These are phyloP conservation scores for Boloria selene DNA, from an alignment of 2,888 invertebrate species.

Conservation along the genomic window DNA sequence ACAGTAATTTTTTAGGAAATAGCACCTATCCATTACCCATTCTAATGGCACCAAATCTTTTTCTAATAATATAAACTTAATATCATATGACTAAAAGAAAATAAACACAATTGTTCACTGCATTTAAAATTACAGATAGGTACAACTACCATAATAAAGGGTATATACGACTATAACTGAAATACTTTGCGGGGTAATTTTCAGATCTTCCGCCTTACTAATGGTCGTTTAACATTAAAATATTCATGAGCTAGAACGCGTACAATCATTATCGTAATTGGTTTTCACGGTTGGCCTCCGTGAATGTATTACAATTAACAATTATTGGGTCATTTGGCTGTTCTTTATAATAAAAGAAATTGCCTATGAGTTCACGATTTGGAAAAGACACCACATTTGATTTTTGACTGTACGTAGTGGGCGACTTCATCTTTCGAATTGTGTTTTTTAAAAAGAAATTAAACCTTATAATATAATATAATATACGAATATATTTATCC, in stretches of 20 bases:
- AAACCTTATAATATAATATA: no score
- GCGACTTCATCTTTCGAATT: no score
- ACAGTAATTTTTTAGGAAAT: no score
- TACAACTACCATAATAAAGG: not conserved
- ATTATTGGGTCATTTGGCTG: conserved; percentile 38
- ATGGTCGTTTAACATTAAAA: conserved; percentile 40
- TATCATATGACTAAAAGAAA: not conserved
- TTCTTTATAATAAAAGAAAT: conserved; percentile 22
- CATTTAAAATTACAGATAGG: not conserved
- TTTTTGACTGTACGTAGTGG: not conserved
- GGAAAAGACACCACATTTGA: not conserved
- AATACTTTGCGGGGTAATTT: conserved; percentile 25
- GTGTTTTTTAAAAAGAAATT: no score
- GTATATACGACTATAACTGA: not conserved
- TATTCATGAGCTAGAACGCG: conserved; percentile 47
- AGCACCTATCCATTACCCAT: no score
- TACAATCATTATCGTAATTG: conserved; percentile 50
- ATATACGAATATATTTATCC: no score
- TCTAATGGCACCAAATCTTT: no score
- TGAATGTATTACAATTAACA: conserved; percentile 36
- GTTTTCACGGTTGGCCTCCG: conserved; percentile 37
- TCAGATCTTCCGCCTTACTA: conserved; percentile 28
- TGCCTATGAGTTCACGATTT: not conserved
- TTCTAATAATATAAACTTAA: not conserved
- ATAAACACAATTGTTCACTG: not conserved